phyloP scores from a whole-genome alignment of 2,888 invertebrate genomes.

The Sinopyrophorus schimmeli region DNA sequence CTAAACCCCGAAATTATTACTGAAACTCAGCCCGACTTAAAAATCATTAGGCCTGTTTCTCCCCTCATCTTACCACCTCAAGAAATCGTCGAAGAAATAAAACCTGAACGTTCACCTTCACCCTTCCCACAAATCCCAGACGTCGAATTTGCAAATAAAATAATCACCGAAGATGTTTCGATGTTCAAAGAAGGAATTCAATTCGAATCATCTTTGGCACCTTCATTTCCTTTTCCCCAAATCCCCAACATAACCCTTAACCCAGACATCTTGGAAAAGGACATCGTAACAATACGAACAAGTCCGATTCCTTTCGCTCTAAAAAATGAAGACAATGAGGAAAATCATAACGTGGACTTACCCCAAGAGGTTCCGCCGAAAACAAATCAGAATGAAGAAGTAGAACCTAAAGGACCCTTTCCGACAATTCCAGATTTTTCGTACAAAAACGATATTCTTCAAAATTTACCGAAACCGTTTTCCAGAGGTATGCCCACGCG shows the following conservation, averaged over 20 bases:
- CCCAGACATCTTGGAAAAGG: slow-evolving; percentile 47
- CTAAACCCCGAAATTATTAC: slow-evolving; percentile 36
- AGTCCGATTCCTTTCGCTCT: slow-evolving; percentile 39
- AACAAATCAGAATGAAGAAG: neutral
- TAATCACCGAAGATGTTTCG: slow-evolving; percentile 38
- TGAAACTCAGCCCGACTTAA: slow-evolving; percentile 26
- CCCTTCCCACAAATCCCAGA: slow-evolving; percentile 46
- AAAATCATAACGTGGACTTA: no score
- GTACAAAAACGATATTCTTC: slow-evolving; percentile 37
- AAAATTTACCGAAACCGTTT: slow-evolving; percentile 36
- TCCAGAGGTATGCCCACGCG: slow-evolving; percentile 39
- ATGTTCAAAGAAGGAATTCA: slow-evolving; percentile 31
- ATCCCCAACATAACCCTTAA: slow-evolving; percentile 47
- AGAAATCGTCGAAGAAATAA: neutral
- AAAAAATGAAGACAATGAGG: slow-evolving; percentile 1
- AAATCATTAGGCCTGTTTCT: slow-evolving; percentile 23
- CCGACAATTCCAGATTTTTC: slow-evolving; percentile 46
- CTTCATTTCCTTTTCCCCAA: slow-evolving; percentile 46
- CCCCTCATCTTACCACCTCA: slow-evolving; percentile 7
- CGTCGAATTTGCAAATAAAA: slow-evolving; percentile 37
- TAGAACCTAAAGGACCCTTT: slow-evolving; percentile 35
- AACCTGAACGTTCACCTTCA: slow-evolving; percentile 38
- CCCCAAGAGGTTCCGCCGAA: no score
- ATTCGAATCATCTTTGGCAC: slow-evolving; percentile 28
- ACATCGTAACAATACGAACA: slow-evolving; percentile 43